A percentile compares a stretch with the other conserved stretches of the same genome.
phyloP scores from a whole-genome alignment of 1,140 invertebrate genomes.

The Mactra quadrangularis region DNA sequence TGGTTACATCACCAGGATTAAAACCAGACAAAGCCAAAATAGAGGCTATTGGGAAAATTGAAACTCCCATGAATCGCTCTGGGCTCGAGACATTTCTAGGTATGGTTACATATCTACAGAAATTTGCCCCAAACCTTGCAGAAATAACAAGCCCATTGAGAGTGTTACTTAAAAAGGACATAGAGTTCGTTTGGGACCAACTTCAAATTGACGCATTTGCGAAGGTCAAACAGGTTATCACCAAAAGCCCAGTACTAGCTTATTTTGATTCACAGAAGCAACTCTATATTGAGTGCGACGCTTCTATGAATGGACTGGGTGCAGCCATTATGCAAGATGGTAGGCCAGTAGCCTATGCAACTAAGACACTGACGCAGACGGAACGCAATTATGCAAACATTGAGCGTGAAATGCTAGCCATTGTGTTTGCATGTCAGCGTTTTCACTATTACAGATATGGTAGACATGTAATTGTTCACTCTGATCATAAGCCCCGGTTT shows the following conservation, averaged over 20 bases:
- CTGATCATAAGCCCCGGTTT: slow-evolving; percentile 62
- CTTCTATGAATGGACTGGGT: slow-evolving; percentile 76
- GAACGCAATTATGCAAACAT: slow-evolving; percentile 84
- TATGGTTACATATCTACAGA: background rate
- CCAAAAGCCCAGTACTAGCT: slow-evolving; percentile 48
- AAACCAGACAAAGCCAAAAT: background rate
- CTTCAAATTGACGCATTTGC: slow-evolving; percentile 54
- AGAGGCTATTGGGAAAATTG: background rate
- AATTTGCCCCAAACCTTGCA: background rate
- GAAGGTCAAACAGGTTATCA: slow-evolving; percentile 63
- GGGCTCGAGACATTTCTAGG: background rate
- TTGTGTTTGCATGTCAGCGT: slow-evolving; percentile 78
- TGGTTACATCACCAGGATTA: no score
- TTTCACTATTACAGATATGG: slow-evolving; percentile 82
- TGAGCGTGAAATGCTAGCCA: slow-evolving; percentile 84
- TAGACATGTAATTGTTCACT: slow-evolving; percentile 50
- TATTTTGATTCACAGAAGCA: background rate
- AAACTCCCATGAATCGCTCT: background rate
- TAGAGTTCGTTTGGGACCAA: slow-evolving; percentile 21
- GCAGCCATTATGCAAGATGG: slow-evolving; percentile 83
- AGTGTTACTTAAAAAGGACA: background rate
- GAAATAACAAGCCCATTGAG: background rate
- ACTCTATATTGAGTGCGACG: slow-evolving; percentile 52
- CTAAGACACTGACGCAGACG: slow-evolving; percentile 79
- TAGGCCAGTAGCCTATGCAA: slow-evolving; percentile 83